These are phyloP conservation scores for Andricus quercusramuli DNA, from an alignment of 2,888 invertebrate species.

Conservation along the genomic window DNA sequence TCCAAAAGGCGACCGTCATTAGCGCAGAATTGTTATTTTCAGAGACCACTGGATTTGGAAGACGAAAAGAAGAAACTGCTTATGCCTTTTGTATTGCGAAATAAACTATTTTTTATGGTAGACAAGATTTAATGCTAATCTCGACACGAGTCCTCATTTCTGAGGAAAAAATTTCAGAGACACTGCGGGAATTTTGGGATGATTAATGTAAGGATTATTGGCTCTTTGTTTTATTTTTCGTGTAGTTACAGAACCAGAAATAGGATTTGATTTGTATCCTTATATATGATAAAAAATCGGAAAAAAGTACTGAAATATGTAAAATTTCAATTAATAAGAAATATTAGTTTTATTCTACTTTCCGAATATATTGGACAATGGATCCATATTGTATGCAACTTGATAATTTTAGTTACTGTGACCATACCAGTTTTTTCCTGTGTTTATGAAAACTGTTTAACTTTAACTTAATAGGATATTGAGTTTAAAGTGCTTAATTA, in stretches of 20 bases:
- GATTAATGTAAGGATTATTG: constrained; percentile 13
- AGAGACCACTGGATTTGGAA: constrained; percentile 33
- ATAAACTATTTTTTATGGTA: constrained; percentile 12
- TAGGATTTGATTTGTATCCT: constrained; percentile 5
- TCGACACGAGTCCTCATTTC: constrained; percentile 14
- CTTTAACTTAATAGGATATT: too few species aligned
- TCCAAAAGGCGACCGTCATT: constrained; percentile 37
- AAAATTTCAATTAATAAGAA: too few species aligned
- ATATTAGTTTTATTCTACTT: too few species aligned
- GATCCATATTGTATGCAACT: too few species aligned
- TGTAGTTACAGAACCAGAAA: not conserved
- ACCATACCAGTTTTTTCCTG: too few species aligned
- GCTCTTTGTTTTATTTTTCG: constrained; percentile 3
- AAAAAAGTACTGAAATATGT: too few species aligned
- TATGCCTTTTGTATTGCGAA: constrained; percentile 15
- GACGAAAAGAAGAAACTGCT: constrained; percentile 21
- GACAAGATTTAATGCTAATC: constrained; percentile 34
- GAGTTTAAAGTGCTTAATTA: too few species aligned
- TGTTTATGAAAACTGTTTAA: too few species aligned
- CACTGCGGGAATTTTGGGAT: not conserved
- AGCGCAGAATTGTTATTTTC: constrained; percentile 38
- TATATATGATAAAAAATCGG: not conserved
- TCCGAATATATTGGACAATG: too few species aligned
- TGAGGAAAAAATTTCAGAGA: constrained; percentile 12
- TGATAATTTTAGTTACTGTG: too few species aligned